Evolutionary conservation across 2,888 invertebrate species (phyloP).

Genomic region (Melipona beecheii): DNA sequence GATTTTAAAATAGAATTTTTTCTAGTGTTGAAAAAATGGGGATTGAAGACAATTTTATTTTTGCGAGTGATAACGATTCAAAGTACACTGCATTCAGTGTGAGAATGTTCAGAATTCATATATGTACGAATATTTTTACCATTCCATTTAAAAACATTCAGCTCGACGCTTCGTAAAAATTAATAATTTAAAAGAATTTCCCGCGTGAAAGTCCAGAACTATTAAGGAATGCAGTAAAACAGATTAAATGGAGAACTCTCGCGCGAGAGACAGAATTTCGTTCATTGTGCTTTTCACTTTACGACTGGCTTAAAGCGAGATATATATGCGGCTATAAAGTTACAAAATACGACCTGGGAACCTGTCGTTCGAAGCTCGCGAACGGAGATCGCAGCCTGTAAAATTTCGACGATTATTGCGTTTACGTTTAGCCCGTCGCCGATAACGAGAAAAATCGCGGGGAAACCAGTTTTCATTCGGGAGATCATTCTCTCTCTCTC

Average conservation of each 20-base stretch:
- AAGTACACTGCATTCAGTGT: too few relatives aligned
- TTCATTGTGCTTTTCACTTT: not conserved
- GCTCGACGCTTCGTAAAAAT: too few relatives aligned
- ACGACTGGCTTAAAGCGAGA: not conserved
- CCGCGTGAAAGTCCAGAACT: too few relatives aligned
- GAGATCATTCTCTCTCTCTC: not conserved
- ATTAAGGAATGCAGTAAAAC: too few relatives aligned
- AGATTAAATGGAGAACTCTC: not conserved
- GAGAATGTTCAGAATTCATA: too few relatives aligned
- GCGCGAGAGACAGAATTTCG: not conserved
- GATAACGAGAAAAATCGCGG: constrained; percentile 25
- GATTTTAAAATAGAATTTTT: too few relatives aligned
- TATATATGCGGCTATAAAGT: constrained; percentile 17
- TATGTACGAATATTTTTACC: too few relatives aligned
- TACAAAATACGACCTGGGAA: not conserved
- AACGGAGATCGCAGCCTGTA: not conserved
- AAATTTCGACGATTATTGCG: constrained; percentile 31
- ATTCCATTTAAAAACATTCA: too few relatives aligned
- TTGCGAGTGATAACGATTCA: too few relatives aligned
- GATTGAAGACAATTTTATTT: too few relatives aligned
- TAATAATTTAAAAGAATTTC: too few relatives aligned
- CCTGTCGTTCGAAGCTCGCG: not conserved
- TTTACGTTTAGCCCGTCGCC: not conserved
- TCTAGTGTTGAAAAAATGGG: too few relatives aligned
- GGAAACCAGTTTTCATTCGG: constrained; percentile 17